phyloP scores from a whole-genome alignment of 2,888 invertebrate species.

The Synanthedon tipuliformis region DNA sequence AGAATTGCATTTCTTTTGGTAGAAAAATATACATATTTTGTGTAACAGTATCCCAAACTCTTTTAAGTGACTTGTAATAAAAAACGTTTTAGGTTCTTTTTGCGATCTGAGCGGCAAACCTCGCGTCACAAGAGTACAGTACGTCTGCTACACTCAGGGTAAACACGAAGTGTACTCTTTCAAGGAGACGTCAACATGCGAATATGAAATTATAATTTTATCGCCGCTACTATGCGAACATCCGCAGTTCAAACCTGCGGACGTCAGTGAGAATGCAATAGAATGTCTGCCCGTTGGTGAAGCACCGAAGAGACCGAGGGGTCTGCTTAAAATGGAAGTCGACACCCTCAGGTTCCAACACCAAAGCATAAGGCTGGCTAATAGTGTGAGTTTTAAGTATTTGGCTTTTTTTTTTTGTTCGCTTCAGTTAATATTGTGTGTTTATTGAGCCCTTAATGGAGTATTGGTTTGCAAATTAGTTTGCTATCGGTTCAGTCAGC shows the following conservation, averaged over 20 bases:
- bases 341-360: constrained; percentile 78
- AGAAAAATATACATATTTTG: too few species aligned
- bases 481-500: too few species aligned
- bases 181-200: constrained; percentile 93
- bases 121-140: constrained; percentile 82
- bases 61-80: neutral
- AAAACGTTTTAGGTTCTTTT: constrained; percentile 68
- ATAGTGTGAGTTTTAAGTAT: constrained; percentile 36
- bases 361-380: constrained; percentile 56
- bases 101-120: constrained; percentile 93
- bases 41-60: too few species aligned
- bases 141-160: constrained; percentile 89
- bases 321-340: constrained; percentile 76
- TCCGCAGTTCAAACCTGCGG: constrained; percentile 86
- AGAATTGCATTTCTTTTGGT: too few species aligned
- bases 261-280: constrained; percentile 81
- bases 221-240: constrained; percentile 90
- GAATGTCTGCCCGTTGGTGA: constrained; percentile 77
- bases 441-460: neutral
- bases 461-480: too few species aligned
- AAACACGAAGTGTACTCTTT: constrained; percentile 93
- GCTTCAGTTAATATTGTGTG: constrained; percentile 6
- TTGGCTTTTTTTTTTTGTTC: neutral
- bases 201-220: constrained; percentile 91
- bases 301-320: constrained; percentile 78